phyloP scores from a whole-genome alignment of 2,888 invertebrate genomes.

The Merodon equestris region DNA sequence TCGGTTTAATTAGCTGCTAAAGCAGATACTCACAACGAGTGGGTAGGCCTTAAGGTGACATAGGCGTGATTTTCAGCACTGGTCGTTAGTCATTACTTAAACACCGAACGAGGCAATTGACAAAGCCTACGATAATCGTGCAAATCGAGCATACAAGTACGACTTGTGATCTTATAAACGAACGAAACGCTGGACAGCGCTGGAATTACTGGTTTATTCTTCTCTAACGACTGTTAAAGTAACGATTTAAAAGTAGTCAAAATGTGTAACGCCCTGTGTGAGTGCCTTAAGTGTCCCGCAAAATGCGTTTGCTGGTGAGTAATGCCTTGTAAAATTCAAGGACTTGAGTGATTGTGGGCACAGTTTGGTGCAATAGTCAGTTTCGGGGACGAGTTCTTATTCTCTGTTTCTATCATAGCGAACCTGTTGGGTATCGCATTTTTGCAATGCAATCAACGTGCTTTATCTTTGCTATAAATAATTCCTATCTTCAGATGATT shows the following conservation, averaged over 20 bases:
- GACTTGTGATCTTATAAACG: no score
- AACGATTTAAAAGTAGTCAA: slow-evolving; percentile 42
- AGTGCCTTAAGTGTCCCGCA: slow-evolving; percentile 76
- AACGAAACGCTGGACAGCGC: no score
- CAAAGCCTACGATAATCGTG: background rate
- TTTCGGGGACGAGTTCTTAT: no score
- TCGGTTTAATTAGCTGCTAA: slow-evolving; percentile 28
- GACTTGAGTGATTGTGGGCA: no score
- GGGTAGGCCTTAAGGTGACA: slow-evolving; percentile 17
- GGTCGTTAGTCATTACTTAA: slow-evolving; percentile 32
- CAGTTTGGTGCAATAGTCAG: no score
- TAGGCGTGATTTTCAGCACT: slow-evolving; percentile 26
- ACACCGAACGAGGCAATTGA: slow-evolving; percentile 39
- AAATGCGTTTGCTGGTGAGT: slow-evolving; percentile 76
- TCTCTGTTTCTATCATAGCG: no score
- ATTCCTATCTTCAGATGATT: no score
- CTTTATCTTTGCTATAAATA: no score
- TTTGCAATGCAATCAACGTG: no score
- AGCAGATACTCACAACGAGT: background rate
- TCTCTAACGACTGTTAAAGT: slow-evolving; percentile 1
- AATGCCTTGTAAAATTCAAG: background rate
- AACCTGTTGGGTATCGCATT: no score
- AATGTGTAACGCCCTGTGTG: slow-evolving; percentile 75
- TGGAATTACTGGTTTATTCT: no score
- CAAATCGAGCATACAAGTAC: no score